A percentile compares a stretch with the other conserved stretches of the same genome.
These are phyloP conservation scores for Hylia prasina DNA, from an alignment of 2,113 vertebrate species.

Conservation along the genomic window DNA sequence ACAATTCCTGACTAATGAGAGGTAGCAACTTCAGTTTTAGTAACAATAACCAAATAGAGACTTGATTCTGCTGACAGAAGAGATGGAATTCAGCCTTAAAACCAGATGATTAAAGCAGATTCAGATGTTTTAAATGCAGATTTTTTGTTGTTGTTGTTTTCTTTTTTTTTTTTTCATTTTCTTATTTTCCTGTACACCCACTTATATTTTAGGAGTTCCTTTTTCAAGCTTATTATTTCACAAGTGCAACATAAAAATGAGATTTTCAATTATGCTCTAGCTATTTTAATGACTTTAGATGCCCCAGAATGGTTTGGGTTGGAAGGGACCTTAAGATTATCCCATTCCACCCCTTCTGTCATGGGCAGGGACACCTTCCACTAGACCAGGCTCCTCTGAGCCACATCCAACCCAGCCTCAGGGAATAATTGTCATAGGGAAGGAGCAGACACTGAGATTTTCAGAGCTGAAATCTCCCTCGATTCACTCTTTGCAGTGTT, in stretches of 20 bases:
- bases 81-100: neutral
- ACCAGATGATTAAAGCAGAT: neutral
- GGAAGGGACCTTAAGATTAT: neutral
- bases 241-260: neutral
- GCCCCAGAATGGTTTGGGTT: neutral
- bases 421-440: neutral
- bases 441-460: neutral
- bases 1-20: neutral
- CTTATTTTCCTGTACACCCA: neutral
- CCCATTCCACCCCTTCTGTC: neutral
- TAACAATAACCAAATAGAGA: neutral
- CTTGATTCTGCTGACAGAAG: neutral
- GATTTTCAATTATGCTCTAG: neutral
- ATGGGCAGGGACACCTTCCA: neutral
- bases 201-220: neutral
- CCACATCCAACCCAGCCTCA: neutral
- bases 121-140: neutral
- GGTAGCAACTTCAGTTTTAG: neutral
- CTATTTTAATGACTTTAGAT: neutral
- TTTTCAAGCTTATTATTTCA: neutral
- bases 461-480: neutral
- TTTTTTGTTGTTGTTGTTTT: rapidly evolving
- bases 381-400: neutral
- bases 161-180: neutral
- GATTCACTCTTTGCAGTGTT: rapidly evolving